Evolutionary conservation across 2,113 vertebrate species (phyloP).

Genomic region (Lanius ludovicianus): DNA sequence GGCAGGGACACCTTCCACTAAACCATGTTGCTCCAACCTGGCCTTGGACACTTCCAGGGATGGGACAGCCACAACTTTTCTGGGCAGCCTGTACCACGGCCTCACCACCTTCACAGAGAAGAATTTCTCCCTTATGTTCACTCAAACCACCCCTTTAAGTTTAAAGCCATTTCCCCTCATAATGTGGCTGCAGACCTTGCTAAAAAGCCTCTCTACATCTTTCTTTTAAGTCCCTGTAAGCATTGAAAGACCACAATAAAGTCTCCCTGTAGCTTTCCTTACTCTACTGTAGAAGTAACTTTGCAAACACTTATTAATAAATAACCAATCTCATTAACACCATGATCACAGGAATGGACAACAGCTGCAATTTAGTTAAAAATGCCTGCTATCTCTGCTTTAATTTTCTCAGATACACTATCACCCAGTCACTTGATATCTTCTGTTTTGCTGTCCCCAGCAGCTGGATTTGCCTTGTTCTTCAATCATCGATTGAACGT

Average conservation of each 20-base stretch:
- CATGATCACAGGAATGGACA: not conserved
- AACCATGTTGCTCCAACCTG: fast-evolving
- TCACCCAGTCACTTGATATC: not conserved
- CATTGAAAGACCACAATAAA: not conserved
- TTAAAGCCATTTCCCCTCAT: not conserved
- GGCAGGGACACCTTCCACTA: not conserved
- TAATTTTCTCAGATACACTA: not conserved
- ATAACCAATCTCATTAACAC: not conserved
- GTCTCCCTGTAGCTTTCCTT: not conserved
- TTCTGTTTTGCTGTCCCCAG: slow-evolving; percentile 19
- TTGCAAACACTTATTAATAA: not conserved
- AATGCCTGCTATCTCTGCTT: not conserved
- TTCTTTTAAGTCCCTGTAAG: not conserved
- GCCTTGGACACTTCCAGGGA: fast-evolving
- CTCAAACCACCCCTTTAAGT: not conserved
- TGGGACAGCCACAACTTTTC: not conserved
- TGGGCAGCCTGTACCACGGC: fast-evolving
- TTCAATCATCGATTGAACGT: not conserved
- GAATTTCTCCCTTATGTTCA: not conserved
- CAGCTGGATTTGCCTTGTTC: slow-evolving; percentile 20
- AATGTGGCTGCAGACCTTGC: not conserved
- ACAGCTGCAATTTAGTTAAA: slow-evolving; percentile 24
- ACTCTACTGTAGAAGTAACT: not conserved
- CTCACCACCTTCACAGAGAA: fast-evolving
- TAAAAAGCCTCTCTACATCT: not conserved